A percentile compares a stretch with the other conserved stretches of the same genome.
Conservation (phyloP, 1,140 invertebrate genomes). For the Luehdorfia chinensis region DNA sequence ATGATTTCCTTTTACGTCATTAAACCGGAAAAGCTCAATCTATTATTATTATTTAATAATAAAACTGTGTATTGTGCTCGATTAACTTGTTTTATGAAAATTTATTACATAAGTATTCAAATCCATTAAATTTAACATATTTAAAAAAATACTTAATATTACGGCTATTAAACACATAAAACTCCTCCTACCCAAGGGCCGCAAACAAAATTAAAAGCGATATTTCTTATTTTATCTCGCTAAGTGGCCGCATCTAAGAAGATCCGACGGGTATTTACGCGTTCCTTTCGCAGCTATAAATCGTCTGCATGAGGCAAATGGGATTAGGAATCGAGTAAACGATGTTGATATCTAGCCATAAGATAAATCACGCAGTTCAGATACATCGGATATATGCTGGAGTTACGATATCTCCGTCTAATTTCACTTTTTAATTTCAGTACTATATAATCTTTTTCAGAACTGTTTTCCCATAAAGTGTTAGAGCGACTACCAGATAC, state of each 20-base stretch:
- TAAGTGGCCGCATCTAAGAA: slow-evolving; percentile 12
- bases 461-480: not conserved
- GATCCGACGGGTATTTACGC: slow-evolving; percentile 12
- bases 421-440: slow-evolving; percentile 7
- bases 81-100: too few species aligned
- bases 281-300: slow-evolving; percentile 13
- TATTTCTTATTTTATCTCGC: slow-evolving; percentile 16
- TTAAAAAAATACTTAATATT: too few species aligned
- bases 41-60: too few species aligned
- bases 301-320: slow-evolving; percentile 11
- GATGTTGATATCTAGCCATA: slow-evolving; percentile 15
- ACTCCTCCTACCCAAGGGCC: too few species aligned
- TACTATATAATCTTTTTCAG: slow-evolving; percentile 4
- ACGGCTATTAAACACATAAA: too few species aligned
- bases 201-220: slow-evolving; percentile 12
- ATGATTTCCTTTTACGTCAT: too few species aligned
- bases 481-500: not conserved
- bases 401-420: slow-evolving; percentile 6
- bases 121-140: too few species aligned
- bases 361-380: slow-evolving; percentile 11
- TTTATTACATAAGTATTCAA: too few species aligned
- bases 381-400: slow-evolving; percentile 6
- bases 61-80: too few species aligned
- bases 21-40: too few species aligned
- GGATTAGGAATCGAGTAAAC: slow-evolving; percentile 16